Evolutionary conservation across 2,888 invertebrate genomes (phyloP).

Genomic region (Agelastica alni): DNA sequence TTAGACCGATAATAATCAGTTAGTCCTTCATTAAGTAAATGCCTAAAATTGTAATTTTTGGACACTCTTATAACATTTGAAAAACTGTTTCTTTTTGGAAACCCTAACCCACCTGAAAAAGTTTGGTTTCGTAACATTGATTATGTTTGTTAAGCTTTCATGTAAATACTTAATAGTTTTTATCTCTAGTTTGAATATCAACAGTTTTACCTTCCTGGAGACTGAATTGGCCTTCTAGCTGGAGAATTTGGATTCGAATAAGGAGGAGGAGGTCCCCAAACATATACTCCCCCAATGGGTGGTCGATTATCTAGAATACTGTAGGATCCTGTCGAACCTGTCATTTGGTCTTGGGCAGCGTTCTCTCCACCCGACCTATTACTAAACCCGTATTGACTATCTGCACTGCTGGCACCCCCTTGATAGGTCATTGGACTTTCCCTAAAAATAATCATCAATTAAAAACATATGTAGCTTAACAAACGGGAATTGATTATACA

Average conservation of each 20-base stretch:
- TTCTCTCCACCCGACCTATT: conserved; percentile 56
- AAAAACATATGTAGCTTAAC: too few species aligned
- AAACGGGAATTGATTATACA: too few species aligned
- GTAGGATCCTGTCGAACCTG: conserved; percentile 59
- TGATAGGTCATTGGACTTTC: conserved; percentile 63
- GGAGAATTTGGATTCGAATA: conserved; percentile 82
- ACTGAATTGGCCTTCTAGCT: conserved; percentile 60
- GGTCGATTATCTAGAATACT: conserved; percentile 64
- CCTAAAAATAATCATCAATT: too few species aligned
- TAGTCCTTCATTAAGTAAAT: too few species aligned
- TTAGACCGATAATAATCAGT: too few species aligned
- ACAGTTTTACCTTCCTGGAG: conserved; percentile 48
- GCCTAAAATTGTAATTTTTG: too few species aligned
- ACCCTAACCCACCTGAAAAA: too few species aligned
- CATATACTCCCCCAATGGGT: conserved; percentile 61
- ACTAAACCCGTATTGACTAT: conserved; percentile 82
- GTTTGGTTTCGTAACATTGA: too few species aligned
- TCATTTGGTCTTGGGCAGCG: conserved; percentile 48
- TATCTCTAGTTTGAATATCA: neutral
- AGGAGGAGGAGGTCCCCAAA: conserved; percentile 90
- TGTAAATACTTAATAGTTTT: too few species aligned
- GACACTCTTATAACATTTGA: too few species aligned
- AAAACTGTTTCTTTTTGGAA: too few species aligned
- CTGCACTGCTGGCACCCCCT: conserved; percentile 73
- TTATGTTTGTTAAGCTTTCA: too few species aligned